phyloP scores from a whole-genome alignment of 2,888 invertebrate species.

The Didymodactylos carnosus region DNA sequence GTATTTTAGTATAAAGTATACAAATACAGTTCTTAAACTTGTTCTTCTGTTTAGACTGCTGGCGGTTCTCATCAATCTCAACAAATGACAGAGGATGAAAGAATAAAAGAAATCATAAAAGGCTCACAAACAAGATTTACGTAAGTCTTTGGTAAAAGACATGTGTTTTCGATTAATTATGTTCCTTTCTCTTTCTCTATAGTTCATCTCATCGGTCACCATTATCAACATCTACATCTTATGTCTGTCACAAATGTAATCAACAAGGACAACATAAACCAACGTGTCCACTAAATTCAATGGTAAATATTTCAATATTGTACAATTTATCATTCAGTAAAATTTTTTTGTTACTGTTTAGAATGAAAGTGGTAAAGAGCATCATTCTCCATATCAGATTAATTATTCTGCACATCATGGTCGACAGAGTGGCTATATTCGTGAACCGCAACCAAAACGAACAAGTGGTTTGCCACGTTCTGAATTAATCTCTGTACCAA shows the following conservation, averaged over 20 bases:
- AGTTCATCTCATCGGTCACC: background rate
- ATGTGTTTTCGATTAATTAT: background rate
- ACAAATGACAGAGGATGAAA: background rate
- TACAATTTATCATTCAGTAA: no score
- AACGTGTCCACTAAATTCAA: no score
- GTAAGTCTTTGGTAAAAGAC: background rate
- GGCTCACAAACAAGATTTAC: background rate
- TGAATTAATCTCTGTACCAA: background rate
- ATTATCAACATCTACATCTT: background rate
- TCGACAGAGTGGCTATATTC: background rate
- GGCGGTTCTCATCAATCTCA: no score
- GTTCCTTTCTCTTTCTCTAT: background rate
- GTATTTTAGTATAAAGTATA: no score
- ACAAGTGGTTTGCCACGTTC: background rate
- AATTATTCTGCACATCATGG: no score
- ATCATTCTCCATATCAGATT: no score
- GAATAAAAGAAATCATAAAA: background rate
- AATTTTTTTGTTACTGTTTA: no score
- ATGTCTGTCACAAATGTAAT: background rate
- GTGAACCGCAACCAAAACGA: background rate
- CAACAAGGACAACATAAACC: background rate
- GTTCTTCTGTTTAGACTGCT: no score
- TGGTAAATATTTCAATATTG: no score
- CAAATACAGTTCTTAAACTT: no score
- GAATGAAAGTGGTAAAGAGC: no score